Conservation (phyloP, 1,140 invertebrate species). For the Bombus fervidus region DNA sequence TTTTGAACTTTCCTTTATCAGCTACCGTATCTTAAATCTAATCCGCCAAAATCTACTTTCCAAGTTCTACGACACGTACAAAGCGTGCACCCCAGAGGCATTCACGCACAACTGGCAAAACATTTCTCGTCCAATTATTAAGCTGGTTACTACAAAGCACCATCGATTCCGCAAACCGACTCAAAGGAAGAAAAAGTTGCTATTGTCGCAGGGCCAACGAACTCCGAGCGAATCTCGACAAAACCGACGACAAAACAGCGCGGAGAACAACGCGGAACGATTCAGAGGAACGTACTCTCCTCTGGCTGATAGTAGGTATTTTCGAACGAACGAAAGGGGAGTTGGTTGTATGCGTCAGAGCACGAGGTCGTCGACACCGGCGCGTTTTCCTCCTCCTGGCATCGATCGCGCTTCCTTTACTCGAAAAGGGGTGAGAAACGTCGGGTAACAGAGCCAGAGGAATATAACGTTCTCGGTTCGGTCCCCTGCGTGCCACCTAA, state of each 20-base stretch:
- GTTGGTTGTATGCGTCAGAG: constrained; percentile 38
- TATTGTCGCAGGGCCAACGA: background rate
- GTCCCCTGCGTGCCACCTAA: background rate
- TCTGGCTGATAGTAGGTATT: background rate
- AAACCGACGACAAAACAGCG: constrained; percentile 1
- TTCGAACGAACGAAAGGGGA: constrained; percentile 15
- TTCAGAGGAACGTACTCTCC: constrained; percentile 18
- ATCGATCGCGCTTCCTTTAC: constrained; percentile 47
- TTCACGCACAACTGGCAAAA: background rate
- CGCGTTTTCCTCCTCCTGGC: constrained; percentile 50
- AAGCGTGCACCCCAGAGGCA: background rate
- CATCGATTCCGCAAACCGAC: background rate
- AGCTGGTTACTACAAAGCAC: background rate
- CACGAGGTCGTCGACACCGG: constrained; percentile 46
- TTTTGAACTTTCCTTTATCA: too few species aligned
- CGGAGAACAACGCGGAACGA: background rate
- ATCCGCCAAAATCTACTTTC: background rate
- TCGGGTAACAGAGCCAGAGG: background rate
- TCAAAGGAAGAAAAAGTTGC: background rate
- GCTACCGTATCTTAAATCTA: background rate
- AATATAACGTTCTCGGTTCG: background rate
- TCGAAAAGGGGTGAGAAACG: constrained; percentile 5
- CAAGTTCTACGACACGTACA: background rate
- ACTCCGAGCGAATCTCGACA: background rate
- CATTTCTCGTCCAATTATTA: background rate